Conservation (phyloP, 1,140 invertebrate genomes). For the silkworm (Bombyx mori) region ASM3026992v2 NC_085128.1:6207501-6208000, state of each 20-base stretch:
- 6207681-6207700: conserved; percentile 33
- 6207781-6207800: conserved; percentile 17
- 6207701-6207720: conserved; percentile 35
- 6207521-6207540: too few species aligned
- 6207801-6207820: conserved; percentile 10
- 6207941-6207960: too few species aligned
- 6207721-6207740: conserved; percentile 50
- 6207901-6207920: too few species aligned
- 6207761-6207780: conserved; percentile 27
- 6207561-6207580: too few species aligned
- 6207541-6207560: too few species aligned
- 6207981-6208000: too few species aligned
- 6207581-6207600: conserved; percentile 3
- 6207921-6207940: too few species aligned
- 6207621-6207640: conserved; percentile 30
- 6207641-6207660: conserved; percentile 46
- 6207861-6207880: too few species aligned
- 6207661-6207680: conserved; percentile 30
- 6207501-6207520: too few species aligned
- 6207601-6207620: conserved; percentile 3
- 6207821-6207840: neutral
- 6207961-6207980: too few species aligned
- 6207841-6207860: neutral
- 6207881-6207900: too few species aligned
- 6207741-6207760: conserved; percentile 27